Evolutionary conservation across 2,797 vertebrate genomes (phyloP).

Genomic region (Busarellus nigricollis): DNA sequence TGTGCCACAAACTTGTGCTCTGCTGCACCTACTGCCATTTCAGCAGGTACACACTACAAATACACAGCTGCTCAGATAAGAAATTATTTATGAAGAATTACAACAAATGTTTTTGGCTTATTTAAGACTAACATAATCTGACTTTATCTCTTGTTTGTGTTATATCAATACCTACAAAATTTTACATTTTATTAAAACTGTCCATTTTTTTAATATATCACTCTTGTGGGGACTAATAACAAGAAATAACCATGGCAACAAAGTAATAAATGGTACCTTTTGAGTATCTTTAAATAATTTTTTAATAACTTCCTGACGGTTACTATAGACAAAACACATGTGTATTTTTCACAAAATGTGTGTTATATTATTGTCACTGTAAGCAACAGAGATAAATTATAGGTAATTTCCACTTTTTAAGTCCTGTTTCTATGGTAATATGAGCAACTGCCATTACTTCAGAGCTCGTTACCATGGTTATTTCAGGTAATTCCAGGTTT

Average conservation of each 20-base stretch:
- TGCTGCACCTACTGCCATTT: not conserved
- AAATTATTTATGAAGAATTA: not conserved
- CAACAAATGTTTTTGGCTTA: not conserved
- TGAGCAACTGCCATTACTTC: constrained; percentile 59
- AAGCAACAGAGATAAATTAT: constrained; percentile 64
- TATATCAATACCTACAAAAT: not conserved
- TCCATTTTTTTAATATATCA: not conserved
- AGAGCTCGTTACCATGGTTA: constrained; percentile 69
- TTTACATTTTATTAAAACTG: constrained; percentile 10
- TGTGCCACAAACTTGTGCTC: not conserved
- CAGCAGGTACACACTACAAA: not conserved
- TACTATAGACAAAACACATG: constrained; percentile 21
- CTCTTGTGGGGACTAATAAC: not conserved
- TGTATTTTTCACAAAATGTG: constrained; percentile 39
- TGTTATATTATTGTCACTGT: constrained; percentile 17
- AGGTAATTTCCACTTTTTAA: constrained; percentile 63
- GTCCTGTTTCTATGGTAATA: constrained; percentile 66
- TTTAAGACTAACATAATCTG: not conserved
- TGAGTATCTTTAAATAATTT: constrained; percentile 53
- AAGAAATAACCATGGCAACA: constrained; percentile 20
- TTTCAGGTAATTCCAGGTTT: constrained; percentile 65
- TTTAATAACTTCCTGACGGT: constrained; percentile 47
- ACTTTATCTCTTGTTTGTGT: not conserved
- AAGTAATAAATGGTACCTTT: constrained; percentile 20
- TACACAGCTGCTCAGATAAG: not conserved